phyloP scores from a whole-genome alignment of 1,140 invertebrate species.

The Megalonaias nervosa region DNA sequence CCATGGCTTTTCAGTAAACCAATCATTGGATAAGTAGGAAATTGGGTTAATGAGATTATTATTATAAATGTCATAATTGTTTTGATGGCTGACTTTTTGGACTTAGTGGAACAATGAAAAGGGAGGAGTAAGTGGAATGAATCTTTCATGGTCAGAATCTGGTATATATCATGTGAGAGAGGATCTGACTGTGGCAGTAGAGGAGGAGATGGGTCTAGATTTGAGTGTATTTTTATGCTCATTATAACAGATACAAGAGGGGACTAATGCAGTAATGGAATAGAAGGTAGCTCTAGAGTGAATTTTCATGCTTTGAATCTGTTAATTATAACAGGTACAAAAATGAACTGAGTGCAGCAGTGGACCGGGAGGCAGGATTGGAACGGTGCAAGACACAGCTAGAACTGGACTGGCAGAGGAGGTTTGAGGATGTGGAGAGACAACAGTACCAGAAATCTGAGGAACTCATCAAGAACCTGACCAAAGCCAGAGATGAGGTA shows the following conservation, averaged over 20 bases:
- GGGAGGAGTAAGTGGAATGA: too few relatives aligned
- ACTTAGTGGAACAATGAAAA: too few relatives aligned
- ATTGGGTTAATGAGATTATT: too few relatives aligned
- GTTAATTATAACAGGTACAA: slow-evolving; percentile 54
- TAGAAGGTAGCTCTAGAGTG: neutral
- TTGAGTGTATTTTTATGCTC: neutral
- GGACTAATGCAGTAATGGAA: neutral
- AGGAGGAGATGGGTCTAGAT: neutral
- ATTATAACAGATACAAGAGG: neutral
- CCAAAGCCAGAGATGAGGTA: slow-evolving; percentile 62
- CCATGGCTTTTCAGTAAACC: too few relatives aligned
- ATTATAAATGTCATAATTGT: too few relatives aligned
- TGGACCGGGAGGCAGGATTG: slow-evolving; percentile 59
- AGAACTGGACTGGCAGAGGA: slow-evolving; percentile 69
- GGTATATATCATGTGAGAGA: too few relatives aligned
- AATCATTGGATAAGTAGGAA: too few relatives aligned
- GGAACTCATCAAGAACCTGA: slow-evolving; percentile 64
- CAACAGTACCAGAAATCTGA: slow-evolving; percentile 65
- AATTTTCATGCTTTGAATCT: slow-evolving; percentile 3
- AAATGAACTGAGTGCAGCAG: slow-evolving; percentile 58
- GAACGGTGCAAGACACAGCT: slow-evolving; percentile 63
- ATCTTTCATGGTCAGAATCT: too few relatives aligned
- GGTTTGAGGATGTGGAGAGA: slow-evolving; percentile 62
- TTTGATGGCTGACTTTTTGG: too few relatives aligned
- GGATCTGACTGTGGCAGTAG: neutral